Evolutionary conservation across 2,113 vertebrate species (phyloP), one percentile per base, ranked within the genome.

Genomic region (Cyphomyrus discorhynchus): DNA sequence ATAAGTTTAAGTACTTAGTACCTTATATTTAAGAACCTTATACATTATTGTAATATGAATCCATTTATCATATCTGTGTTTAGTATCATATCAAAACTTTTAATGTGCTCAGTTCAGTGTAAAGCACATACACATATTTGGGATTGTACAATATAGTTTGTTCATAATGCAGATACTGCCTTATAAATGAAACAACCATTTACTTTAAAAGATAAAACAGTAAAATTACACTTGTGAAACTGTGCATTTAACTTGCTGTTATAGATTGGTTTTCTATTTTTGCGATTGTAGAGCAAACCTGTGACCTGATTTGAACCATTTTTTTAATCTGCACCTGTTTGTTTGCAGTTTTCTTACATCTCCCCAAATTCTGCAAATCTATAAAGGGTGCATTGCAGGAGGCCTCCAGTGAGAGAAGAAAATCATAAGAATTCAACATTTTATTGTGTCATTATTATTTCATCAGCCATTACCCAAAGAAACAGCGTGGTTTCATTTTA

Each of bases 251-350:
- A 70, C 62, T 31, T n/a, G 24, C 21, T 49, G 46, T 46, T 47
- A 85, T 47, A n/a, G 42, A 85, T 47, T 11, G 42, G n/a, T 27
- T 45, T 85, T 27, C 39, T 49, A 85, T 47, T 47, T 85, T 85
- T n/a, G 17, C 0, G 39, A 49, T 85, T 85, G 42, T 85, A 85
- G 24, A 49, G 82, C 82, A 85, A 85, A 85, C 82, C 82, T 85
- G 82, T 85, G 82, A 85, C 82, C 82, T 49, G 82, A 85, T 17
- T 80, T 80, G 47, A 85, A 49, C 21, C 45, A n/a, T 85, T 85
- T 46, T 49, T n/a, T 47, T 83, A 27, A 47, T 46, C 82, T 47
- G 82, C 82, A 49, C 46, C 42, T 85, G 82, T 85, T 85, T 85
- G 82, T 27, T 46, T 27, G 42, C 80, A 83, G 39, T 47, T 84